These are phyloP conservation scores for Nibea coibor DNA, from an alignment of 2,113 vertebrate species.

Conservation along the genomic window DNA sequence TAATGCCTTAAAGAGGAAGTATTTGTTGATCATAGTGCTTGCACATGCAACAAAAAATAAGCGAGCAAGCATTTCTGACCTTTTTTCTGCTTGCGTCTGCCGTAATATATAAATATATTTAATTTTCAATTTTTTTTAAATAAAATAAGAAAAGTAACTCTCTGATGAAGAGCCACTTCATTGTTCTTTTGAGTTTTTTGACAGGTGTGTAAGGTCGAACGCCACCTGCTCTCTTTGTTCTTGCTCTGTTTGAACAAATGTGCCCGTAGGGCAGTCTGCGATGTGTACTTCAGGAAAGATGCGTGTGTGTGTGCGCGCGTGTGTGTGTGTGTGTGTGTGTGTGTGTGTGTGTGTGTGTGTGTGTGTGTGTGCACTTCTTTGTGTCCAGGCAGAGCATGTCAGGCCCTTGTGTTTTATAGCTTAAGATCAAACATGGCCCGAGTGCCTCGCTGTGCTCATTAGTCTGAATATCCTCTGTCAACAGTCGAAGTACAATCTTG, in stretches of 20 bases:
- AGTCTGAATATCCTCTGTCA: conserved; percentile 67
- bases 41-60: not conserved
- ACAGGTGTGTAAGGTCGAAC: conserved; percentile 60
- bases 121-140: not conserved
- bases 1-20: not conserved
- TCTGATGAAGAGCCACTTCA: conserved; percentile 3
- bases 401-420: conserved; percentile 67
- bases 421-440: conserved; percentile 69
- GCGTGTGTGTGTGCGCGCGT: conserved; percentile 11
- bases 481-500: conserved; percentile 50
- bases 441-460: conserved; percentile 67
- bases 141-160: conserved; percentile 13
- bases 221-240: conserved; percentile 74
- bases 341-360: not conserved
- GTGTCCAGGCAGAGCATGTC: conserved; percentile 64
- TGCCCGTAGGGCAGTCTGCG: conserved; percentile 42
- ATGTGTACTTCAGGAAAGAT: conserved; percentile 47
- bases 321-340: conserved; percentile 25
- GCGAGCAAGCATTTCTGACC: not conserved
- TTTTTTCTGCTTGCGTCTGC: too few relatives aligned
- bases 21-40: not conserved
- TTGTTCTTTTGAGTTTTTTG: conserved; percentile 48
- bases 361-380: conserved; percentile 35
- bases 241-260: conserved; percentile 73
- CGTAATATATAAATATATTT: not conserved